Conservation (phyloP, 2,113 vertebrate genomes). For the Aepyceros melampus region DNA sequence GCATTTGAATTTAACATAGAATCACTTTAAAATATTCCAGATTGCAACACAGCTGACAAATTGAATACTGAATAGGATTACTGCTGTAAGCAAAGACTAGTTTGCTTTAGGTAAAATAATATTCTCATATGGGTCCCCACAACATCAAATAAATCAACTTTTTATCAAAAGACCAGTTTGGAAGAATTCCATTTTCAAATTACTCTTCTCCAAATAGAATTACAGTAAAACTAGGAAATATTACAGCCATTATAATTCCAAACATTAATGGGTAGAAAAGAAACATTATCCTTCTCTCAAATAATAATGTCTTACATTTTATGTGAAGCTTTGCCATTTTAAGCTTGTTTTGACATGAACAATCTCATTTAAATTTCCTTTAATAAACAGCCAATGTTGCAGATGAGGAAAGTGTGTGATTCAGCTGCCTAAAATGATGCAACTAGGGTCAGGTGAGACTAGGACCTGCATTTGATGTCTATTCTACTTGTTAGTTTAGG, state of each 20-base stretch:
- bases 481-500: background rate
- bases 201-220: background rate
- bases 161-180: background rate
- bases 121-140: background rate
- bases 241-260: background rate
- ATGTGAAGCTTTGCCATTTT: background rate
- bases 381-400: background rate
- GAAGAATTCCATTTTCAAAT: constrained; percentile 42
- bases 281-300: background rate
- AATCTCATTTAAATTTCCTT: constrained; percentile 1
- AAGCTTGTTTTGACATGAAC: background rate
- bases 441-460: background rate
- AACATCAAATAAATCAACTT: background rate
- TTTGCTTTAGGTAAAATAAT: constrained; percentile 7
- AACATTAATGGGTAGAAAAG: background rate
- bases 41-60: background rate
- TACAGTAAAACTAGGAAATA: background rate
- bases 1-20: constrained; percentile 50
- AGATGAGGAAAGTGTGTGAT: background rate
- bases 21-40: constrained; percentile 43
- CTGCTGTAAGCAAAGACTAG: background rate
- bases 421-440: background rate
- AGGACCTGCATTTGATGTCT: background rate
- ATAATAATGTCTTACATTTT: background rate
- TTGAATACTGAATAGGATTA: constrained; percentile 27